Evolutionary conservation across 2,888 invertebrate species (phyloP), one percentile per base, ranked within the genome.

Genomic region (Poecilus cupreus): DNA sequence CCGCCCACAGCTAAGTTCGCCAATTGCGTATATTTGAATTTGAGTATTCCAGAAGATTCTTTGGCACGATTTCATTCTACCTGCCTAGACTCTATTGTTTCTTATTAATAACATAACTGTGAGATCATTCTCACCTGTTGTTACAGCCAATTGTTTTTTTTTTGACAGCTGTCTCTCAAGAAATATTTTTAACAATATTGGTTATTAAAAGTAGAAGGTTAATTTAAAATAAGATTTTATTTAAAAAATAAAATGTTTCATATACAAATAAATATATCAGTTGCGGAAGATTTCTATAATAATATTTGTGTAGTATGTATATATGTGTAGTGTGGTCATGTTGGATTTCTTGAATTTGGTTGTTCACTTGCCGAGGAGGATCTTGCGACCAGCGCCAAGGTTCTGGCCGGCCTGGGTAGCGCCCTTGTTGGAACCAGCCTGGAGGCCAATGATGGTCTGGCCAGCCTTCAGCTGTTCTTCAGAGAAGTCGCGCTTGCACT

Each of bases 341-440:
- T 82, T 68, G 18, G 32, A 54, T 51, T 70, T 37, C 18, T 57
- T 74, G 10, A 18, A 18, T 26, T 74, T 54, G 16, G 46, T 22
- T 79, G 86, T 87, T 93, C 93, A 97, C 94, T 97, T 97, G 92
- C 96, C 96, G 88, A 97, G 92, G 87, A 97, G 92, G 90, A 97
- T 97, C 90, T 97, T 96, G 88, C 97, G 95, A 86, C 95, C 94
- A 84, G 96, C 96, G 83, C 98, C 98, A 82, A 97, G 92, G 90
- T 96, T 98, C 89, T 94, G 93, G 26, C 98, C 98, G 26, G 97
- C 94, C 90, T 98, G 98, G 82, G 95, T 94, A 85, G 98, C 98
- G 54, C 98, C 98, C 90, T 98, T 97, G 94, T 98, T 98, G 89
- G 94, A 94, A 82, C 98, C 98, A 85, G 97, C 97, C 90, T 98